Evolutionary conservation across 2,888 invertebrate genomes (phyloP), one percentile per base, ranked within the genome.

Genomic region (Cephus sareptanus): DNA sequence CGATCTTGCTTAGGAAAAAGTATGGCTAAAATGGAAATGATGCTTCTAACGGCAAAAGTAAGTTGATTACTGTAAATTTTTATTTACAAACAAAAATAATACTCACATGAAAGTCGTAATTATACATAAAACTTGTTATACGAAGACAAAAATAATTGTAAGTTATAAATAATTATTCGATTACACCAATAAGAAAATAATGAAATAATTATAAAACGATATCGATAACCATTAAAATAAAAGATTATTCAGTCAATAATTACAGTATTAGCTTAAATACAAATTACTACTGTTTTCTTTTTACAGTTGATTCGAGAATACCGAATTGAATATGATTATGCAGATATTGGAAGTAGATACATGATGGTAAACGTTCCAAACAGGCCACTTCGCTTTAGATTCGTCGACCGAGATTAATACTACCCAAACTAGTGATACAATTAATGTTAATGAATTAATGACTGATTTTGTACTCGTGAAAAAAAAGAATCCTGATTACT

Each of bases 271-370:
- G 4, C 12, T 75, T 68, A 23, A 40, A 70, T 33, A 23, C n/a
- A 73, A 74, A 74, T 33, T 69, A 6, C 56, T 37, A 3, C 35
- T 74, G 75, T 77, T 81, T 75, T 40, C 79, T 75, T 92, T 74
- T 92, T 92, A 69, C 90, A 95, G 95, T 85, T 95, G 77, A 82
- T 95, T 76, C 93, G 93, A 82, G 94, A 94, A 85, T 95, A 93
- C 87, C 93, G 92, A 86, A 90, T 95, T 74, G 94, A 95, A 85
- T 95, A 95, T 86, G 94, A 95, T 85, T 95, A 95, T 87, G 94
- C 94, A 23, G 94, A 95, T 79, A 93, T 95, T 74, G 90, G 91
- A 78, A 93, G 94, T 77, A 93, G 93, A 74, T 93, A 93, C 84
- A 92, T 92, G 84, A 93, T 95, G 85, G 92, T 95, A 81, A 93